Conservation (phyloP, 1,140 invertebrate species). For the Drosophila murphyi region DNA sequence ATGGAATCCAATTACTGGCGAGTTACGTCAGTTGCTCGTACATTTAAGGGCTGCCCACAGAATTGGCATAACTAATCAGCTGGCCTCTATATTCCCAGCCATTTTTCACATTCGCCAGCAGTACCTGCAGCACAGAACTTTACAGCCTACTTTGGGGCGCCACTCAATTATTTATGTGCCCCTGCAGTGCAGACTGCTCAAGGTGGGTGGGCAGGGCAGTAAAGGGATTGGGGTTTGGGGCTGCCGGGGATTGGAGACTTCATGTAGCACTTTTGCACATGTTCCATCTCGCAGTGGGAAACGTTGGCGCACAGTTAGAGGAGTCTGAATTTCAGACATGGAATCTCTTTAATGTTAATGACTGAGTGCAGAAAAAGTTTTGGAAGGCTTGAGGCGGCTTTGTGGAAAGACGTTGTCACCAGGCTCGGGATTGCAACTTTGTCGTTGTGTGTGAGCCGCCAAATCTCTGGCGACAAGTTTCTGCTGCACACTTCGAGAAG, state of each 20-base stretch:
- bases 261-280: slow-evolving; percentile 28
- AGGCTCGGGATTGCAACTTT: slow-evolving; percentile 53
- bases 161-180: slow-evolving; percentile 80
- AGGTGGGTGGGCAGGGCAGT: slow-evolving; percentile 1
- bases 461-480: slow-evolving; percentile 71
- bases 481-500: slow-evolving; percentile 4
- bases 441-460: slow-evolving; percentile 45
- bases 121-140: slow-evolving; percentile 71
- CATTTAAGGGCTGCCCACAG: slow-evolving; percentile 33
- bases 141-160: slow-evolving; percentile 72
- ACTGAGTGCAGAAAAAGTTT: slow-evolving; percentile 67
- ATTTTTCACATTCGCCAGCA: slow-evolving; percentile 32
- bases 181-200: slow-evolving; percentile 59
- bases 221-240: neutral
- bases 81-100: slow-evolving; percentile 1
- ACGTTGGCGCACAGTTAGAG: slow-evolving; percentile 30
- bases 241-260: slow-evolving; percentile 1
- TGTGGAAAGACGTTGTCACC: slow-evolving; percentile 57
- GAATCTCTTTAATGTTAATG: slow-evolving; percentile 81
- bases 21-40: slow-evolving; percentile 3
- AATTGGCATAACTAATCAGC: slow-evolving; percentile 62
- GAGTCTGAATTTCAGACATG: slow-evolving; percentile 37
- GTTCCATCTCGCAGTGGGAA: slow-evolving; percentile 24
- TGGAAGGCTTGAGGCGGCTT: slow-evolving; percentile 72
- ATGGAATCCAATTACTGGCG: neutral